Evolutionary conservation across 1,140 invertebrate species (phyloP).

Genomic region (Drosophila punjabiensis): DNA sequence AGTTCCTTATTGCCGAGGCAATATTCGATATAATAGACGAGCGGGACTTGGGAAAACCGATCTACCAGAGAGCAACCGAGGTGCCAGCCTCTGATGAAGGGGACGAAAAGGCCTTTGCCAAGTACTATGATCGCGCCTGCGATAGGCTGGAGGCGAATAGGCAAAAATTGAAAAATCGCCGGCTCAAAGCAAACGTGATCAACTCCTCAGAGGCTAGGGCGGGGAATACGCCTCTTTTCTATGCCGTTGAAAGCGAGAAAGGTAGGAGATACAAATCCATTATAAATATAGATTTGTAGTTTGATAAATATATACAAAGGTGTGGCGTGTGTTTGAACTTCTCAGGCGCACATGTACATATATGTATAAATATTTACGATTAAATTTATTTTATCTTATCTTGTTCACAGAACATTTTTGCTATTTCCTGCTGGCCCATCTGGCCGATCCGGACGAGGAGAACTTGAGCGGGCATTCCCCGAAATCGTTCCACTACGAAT

Average conservation of each 20-base stretch:
- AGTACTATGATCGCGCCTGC: constrained; percentile 71
- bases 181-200: constrained; percentile 59
- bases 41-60: constrained; percentile 31
- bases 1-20: constrained; percentile 64
- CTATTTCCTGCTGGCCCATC: constrained; percentile 78
- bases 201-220: constrained; percentile 61
- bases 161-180: constrained; percentile 31
- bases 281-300: not conserved
- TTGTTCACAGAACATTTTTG: constrained; percentile 67
- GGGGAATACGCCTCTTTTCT: constrained; percentile 72
- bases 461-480: constrained; percentile 73
- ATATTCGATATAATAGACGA: constrained; percentile 68
- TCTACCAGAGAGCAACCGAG: constrained; percentile 43
- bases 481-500: constrained; percentile 75
- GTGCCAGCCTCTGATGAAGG: not conserved
- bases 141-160: constrained; percentile 48
- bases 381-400: constrained; percentile 8
- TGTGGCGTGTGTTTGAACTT: not conserved
- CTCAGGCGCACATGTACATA: not conserved
- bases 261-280: constrained; percentile 32
- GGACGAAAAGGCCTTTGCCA: constrained; percentile 59
- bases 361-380: not conserved
- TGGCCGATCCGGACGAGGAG: constrained; percentile 68
- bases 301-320: not conserved
- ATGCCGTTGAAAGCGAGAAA: constrained; percentile 67